Evolutionary conservation across 2,888 invertebrate genomes (phyloP), one percentile per base, ranked within the genome.

Genomic region (Rhopalosiphum nymphaeae): DNA sequence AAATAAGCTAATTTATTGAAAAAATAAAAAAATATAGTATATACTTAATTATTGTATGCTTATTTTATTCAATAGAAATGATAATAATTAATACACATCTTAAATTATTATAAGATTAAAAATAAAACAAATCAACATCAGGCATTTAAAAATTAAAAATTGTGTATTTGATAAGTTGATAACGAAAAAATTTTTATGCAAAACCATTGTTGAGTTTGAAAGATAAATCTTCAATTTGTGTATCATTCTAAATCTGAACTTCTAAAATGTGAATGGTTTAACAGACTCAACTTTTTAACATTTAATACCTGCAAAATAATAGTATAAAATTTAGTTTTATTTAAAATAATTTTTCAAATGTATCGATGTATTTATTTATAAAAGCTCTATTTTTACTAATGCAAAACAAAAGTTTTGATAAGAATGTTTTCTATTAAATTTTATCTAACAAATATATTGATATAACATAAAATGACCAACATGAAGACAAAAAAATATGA

Each of bases 191-290:
- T 42, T 89, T 57, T 46, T 44, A 89, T 29, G 29, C n/a, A 53
- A 16, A 53, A 61, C 10, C 10, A 89, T 3, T 49, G 4, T 89
- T 57, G 46, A 36, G 25, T 29, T 53, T n/a, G 46, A 16, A n/a
- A 46, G 16, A 86, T 44, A 46, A 46, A 87, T 36, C 16, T 10
- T 25, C 53, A 92, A 67, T 11, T 56, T 85, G 49, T 61, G 0
- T 13, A 89, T 87, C 49, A 94, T 44, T 42, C 61, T 91, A 86
- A 91, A 87, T 94, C 94, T 29, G 86, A 86, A 86, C 94, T 94
- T 94, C 94, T 91, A 53, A 94, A 94, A 91, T 94, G 91, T 67
- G 94, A 94, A 94, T 86, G 94, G 87, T 94, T 91, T 67, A 94
- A 87, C n/a, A 91, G 91, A n/a, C 91, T 87, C 67, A 94, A 67